Evolutionary conservation across 2,888 invertebrate species (phyloP), one percentile per base, ranked within the genome.

Genomic region (Byasa hedistus): DNA sequence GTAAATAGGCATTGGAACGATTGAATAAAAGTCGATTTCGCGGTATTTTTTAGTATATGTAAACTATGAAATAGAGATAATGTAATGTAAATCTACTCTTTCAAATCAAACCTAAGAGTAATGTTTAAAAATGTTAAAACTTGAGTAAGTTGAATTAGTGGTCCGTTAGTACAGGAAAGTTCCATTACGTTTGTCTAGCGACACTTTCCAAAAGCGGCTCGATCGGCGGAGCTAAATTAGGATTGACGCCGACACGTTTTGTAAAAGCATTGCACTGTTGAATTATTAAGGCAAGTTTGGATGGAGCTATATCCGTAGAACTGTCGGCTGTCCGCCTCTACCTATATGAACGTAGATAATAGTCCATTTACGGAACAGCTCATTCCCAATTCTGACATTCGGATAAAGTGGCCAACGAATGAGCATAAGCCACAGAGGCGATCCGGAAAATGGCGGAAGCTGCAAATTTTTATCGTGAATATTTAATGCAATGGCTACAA

Each of bases 181-280:
- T 90, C 89, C 89, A 90, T 88, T 87, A 87, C 80, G 81, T 85
- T 86, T 85, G 85, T 88, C 87, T 87, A 85, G 87, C 86, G 88
- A 89, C 89, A 89, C 85, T 90, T 88, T 82, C 82, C 79, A 79
- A 84, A 86, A 88, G 86, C 87, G 89, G 80, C 81, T 83, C 89
- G 88, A 91, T 90, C 86, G 89, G 79, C 77, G 80, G 75, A 72
- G 82, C 85, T 82, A 91, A 91, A 91, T 91, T 87, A 91, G 86
- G 89, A 91, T 87, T 91, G 91, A 91, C 91, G 89, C 72, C 81
- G 90, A 91, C 91, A 91, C 89, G 87, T 89, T 91, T 89, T 91
- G 91, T 91, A 91, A 91, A 91, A 91, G 91, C 91, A 91, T 91
- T 91, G 91, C 91, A 89, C 84, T 90, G 91, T 90, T 91, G 89